Base-by-base conservation (phyloP, 2,113 vertebrate species). In the Spilogale gracilis region DNA sequence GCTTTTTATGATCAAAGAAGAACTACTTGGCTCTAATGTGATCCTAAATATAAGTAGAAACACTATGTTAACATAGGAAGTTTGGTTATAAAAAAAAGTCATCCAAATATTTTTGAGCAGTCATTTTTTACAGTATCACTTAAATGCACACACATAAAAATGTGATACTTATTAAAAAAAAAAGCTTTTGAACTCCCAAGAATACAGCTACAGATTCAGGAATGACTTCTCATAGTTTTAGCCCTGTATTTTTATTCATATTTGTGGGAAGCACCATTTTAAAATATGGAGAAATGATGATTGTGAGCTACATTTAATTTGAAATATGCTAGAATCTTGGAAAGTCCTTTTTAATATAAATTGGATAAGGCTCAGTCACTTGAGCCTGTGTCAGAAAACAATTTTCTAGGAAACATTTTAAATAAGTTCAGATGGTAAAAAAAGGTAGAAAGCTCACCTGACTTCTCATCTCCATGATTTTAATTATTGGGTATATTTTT, bases 91-190 rank as follows among this genome's bases (percentile, higher is more conserved):
- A 32, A 76, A 79, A 78, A 43, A 85, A 86, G 23, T 94, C 16
- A 86, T 58, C 65, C 76, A 96, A 56, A 69, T 85, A 50, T 25
- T 73, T 93, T 27, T 30, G 50, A 87, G 48, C 81, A 92, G 38
- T 94, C 43, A 89, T 25, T 65, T 86, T 88, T 96, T 25, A 79
- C 60, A 71, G 38, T 54, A 67, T 27, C 14, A 83, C 38, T 91
- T 89, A 97, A 91, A 76, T 91, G 61, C 78, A 27, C 18, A 89
- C 52, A 92, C 32, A 81, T 23, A 91, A 94, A 87, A 80, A 74
- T 89, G 30, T 30, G 76, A 63, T 74, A 17, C 20, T 69, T 23
- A 23, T 93, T 27, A 76, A 76, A 9, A 50, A 76, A 76, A 9
- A 74, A 89, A 61, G 32, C 50, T 84, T 50, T 88, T 88, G 25